A percentile compares a stretch with the other conserved stretches of the same genome.
Evolutionary conservation across 2,888 invertebrate species (phyloP).

Genomic region (Mactromeris polynyma): DNA sequence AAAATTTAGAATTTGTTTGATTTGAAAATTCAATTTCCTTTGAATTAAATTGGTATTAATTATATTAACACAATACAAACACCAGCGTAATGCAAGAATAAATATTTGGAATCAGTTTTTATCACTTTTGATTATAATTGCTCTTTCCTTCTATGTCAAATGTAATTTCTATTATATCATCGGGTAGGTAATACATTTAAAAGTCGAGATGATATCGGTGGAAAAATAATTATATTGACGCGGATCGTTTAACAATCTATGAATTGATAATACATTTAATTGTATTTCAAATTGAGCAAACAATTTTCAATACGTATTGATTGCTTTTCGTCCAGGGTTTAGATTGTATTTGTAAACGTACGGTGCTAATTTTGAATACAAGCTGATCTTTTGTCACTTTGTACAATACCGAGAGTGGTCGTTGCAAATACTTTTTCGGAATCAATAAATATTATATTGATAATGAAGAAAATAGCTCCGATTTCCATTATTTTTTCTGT

Average conservation of each 20-base stretch:
- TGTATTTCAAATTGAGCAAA: conserved; percentile 41
- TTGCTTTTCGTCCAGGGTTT: not conserved
- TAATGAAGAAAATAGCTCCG: not conserved
- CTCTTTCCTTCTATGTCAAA: not conserved
- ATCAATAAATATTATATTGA: conserved; percentile 1
- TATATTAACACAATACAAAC: not conserved
- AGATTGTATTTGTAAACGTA: not conserved
- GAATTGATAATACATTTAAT: conserved; percentile 14
- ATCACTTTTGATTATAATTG: not conserved
- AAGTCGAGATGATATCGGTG: not conserved
- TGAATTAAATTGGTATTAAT: not conserved
- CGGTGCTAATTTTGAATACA: conserved; percentile 32
- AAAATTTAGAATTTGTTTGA: not conserved
- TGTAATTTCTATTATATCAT: not conserved
- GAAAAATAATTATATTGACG: not conserved
- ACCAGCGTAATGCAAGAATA: not conserved
- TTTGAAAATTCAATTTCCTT: conserved; percentile 16
- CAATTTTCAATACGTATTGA: conserved; percentile 45
- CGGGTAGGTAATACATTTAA: not conserved
- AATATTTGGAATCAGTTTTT: not conserved
- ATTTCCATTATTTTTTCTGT: not conserved
- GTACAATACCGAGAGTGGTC: conserved; percentile 1
- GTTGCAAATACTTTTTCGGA: not conserved
- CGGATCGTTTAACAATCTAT: not conserved
- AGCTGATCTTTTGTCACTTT: not conserved